Evolutionary conservation across 2,113 vertebrate species (phyloP).

Genomic region (Tetraodon nigroviridis): DNA sequence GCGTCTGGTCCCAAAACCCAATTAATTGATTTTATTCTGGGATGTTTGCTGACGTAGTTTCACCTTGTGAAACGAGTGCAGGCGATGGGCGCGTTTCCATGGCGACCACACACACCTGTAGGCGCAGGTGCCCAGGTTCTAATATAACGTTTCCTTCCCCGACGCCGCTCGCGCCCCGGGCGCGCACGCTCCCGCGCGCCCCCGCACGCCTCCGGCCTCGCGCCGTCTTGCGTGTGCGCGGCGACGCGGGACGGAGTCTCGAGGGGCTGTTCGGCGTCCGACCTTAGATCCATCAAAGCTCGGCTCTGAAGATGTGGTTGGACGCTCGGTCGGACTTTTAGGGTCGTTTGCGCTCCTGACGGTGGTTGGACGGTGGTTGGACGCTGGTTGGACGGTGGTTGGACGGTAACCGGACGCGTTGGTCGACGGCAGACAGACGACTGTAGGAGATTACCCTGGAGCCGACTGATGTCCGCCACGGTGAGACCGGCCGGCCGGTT

Average conservation of each 20-base stretch:
- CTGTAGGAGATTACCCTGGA: no score
- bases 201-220: slow-evolving; percentile 19
- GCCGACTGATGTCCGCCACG: not conserved
- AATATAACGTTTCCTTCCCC: not conserved
- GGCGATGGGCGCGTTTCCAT: no score
- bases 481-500: no score
- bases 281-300: fast-evolving
- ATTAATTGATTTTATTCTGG: no score
- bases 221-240: not conserved
- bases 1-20: no score
- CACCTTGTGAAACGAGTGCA: no score
- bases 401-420: slow-evolving; percentile 16
- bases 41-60: no score
- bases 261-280: not conserved
- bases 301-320: not conserved
- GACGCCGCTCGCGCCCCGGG: not conserved
- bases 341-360: not conserved
- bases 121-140: no score
- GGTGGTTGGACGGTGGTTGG: no score
- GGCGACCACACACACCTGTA: no score
- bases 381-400: not conserved
- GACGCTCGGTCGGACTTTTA: not conserved
- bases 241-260: not conserved
- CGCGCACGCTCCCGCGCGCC: slow-evolving; percentile 18
- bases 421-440: not conserved